Conservation (phyloP, 2,113 vertebrate genomes). For the Aythya baeri region DNA sequence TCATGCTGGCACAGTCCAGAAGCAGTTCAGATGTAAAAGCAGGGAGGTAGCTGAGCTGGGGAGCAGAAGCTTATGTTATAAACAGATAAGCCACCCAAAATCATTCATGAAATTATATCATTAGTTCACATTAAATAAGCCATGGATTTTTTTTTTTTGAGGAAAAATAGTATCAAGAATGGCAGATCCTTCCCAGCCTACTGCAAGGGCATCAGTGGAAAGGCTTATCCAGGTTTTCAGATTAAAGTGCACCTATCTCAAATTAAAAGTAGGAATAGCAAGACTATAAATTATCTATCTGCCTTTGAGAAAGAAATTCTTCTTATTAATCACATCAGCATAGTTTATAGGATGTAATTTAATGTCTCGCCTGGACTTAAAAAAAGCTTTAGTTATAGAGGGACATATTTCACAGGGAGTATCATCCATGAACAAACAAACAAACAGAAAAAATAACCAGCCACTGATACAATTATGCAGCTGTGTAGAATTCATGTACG, state of each 20-base stretch:
- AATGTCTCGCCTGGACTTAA: background rate
- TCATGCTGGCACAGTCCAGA: background rate
- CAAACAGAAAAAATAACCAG: no score
- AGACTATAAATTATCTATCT: background rate
- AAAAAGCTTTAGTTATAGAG: background rate
- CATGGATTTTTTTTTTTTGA: background rate
- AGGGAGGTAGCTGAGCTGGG: background rate
- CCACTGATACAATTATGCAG: background rate
- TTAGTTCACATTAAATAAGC: background rate
- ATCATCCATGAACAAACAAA: background rate
- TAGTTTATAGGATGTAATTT: background rate
- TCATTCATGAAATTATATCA: background rate
- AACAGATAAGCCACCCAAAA: background rate
- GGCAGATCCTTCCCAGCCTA: background rate
- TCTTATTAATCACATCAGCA: background rate
- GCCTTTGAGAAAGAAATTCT: background rate
- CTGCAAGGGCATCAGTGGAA: background rate
- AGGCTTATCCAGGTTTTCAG: background rate
- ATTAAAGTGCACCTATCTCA: background rate
- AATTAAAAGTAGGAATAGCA: background rate
- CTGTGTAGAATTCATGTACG: background rate
- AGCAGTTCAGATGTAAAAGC: fast-evolving
- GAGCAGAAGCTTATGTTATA: background rate
- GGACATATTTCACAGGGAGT: background rate
- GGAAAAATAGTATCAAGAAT: background rate